A percentile compares a stretch with the other conserved stretches of the same genome.
Conservation (phyloP, 2,797 vertebrate genomes). For the Otolemur crassicaudatus region DNA sequence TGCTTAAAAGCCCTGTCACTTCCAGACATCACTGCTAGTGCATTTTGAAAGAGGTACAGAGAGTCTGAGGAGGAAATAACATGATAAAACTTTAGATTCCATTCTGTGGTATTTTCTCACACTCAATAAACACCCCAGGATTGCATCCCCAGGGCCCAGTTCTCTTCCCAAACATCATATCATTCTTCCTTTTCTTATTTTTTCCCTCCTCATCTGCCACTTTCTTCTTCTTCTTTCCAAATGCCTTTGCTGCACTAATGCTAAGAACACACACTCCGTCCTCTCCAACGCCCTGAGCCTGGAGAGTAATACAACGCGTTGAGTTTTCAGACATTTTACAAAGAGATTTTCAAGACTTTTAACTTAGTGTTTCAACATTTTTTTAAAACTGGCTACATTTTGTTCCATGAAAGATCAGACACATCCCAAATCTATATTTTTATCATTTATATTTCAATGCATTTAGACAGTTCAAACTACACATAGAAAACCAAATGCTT, state of each 20-base stretch:
- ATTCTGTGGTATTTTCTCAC: background rate
- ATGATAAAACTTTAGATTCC: background rate
- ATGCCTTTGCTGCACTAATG: background rate
- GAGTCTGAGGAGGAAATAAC: background rate
- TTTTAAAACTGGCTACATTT: background rate
- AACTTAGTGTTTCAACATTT: background rate
- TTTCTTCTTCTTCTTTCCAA: background rate
- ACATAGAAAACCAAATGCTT: background rate
- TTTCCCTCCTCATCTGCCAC: background rate
- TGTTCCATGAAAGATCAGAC: background rate
- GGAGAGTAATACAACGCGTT: background rate
- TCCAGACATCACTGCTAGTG: background rate
- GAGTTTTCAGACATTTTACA: background rate
- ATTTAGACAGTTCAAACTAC: background rate
- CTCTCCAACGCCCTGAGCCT: background rate
- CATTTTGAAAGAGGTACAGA: background rate
- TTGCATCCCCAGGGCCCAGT: fast-evolving
- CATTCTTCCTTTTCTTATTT: background rate
- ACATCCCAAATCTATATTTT: background rate
- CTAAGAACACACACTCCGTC: background rate
- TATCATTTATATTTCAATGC: background rate
- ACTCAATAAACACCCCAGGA: background rate
- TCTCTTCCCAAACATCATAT: background rate
- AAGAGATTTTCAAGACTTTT: background rate
- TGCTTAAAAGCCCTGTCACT: background rate